Evolutionary conservation across 2,888 invertebrate genomes (phyloP), one percentile per base, ranked within the genome.

Genomic region (Leptopilina myrica): DNA sequence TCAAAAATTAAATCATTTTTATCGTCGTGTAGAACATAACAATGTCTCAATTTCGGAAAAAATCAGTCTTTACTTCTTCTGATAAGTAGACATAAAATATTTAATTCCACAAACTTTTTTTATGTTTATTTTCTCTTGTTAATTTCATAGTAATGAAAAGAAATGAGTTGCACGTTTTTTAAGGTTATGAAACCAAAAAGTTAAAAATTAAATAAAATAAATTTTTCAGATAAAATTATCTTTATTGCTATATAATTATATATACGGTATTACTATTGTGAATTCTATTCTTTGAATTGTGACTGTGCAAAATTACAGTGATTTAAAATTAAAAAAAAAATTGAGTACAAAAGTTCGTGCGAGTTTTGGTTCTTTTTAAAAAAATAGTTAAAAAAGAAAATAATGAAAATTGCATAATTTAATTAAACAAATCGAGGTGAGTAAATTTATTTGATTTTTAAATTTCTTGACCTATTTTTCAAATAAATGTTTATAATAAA

Each of bases 201-300:
- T 53, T 15, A 69, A 69, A 66, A 49, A 67, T 67, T 43, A 43
- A 43, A 43, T 43, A n/a, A 14, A 33, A 49, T 15, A 49, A 46
- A 69, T 20, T 49, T 2, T 20, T 12, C 1, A 46, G 9, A 49
- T 46, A 5, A 7, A 33, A n/a, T 56, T 56, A n/a, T 62, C 62
- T n/a, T 73, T 5, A 73, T 56, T 73, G 56, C 56, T 56, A 73
- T 33, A 73, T 43, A 43, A 43, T 43, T 43, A 56, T 33, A 56
- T 5, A 56, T 9, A 33, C n/a, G n/a, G 9, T 49, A 20, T 73
- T 40, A 40, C 56, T 56, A 40, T 53, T 56, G 56, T 73, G n/a
- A 33, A 73, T 56, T n/a, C 6, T 7, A 8, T 33, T n/a, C 8
- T 8, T 56, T 56, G 7, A 14, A 9, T 14, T 56, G 9, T 73